Conservation (phyloP, 2,113 vertebrate genomes). For the Cavia porcellus region DNA sequence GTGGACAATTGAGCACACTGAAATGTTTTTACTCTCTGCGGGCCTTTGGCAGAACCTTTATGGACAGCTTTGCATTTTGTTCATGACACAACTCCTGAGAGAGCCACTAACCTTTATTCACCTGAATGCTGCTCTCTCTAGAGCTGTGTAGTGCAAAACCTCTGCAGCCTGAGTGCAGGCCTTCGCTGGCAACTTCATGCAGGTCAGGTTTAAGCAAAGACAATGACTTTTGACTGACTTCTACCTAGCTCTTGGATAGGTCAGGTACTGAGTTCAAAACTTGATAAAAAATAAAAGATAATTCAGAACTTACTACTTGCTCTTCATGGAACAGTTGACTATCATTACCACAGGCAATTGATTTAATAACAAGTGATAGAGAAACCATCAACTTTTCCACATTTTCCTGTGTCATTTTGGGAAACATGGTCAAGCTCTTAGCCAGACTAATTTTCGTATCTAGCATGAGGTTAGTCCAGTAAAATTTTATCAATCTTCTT, state of each 20-base stretch:
- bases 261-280: not conserved
- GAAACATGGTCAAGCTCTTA: not conserved
- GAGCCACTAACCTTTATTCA: not conserved
- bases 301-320: not conserved
- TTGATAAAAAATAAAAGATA: not conserved
- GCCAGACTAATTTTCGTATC: not conserved
- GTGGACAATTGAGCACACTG: not conserved
- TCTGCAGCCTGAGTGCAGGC: not conserved
- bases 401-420: not conserved
- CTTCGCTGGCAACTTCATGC: not conserved
- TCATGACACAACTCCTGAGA: accelerated
- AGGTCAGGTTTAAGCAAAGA: not conserved
- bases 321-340: not conserved
- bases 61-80: not conserved
- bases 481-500: not conserved
- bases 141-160: not conserved
- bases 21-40: not conserved
- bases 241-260: not conserved
- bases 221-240: not conserved
- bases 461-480: not conserved
- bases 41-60: not conserved
- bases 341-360: not conserved
- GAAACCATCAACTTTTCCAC: not conserved
- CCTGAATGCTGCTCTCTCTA: not conserved
- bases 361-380: not conserved